Evolutionary conservation across 1,140 invertebrate genomes (phyloP), one percentile per base, ranked within the genome.

Genomic region (Rhynchophorus ferrugineus): DNA sequence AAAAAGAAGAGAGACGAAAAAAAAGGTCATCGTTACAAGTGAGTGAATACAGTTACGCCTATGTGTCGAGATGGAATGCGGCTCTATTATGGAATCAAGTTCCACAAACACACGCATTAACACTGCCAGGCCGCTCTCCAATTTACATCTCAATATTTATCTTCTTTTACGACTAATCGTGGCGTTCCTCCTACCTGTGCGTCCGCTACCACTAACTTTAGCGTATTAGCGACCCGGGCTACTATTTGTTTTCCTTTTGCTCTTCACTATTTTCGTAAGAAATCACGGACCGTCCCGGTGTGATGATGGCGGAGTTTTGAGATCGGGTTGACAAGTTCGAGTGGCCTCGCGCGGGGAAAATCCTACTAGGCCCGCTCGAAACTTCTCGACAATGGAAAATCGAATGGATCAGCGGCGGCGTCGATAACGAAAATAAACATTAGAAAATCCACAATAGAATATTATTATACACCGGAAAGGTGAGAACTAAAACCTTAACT

Each of bases 141-240:
- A 64, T 64, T 64, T 64, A 64, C 62, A 64, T 62, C 62, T 64
- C 62, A 62, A 64, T 62, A 60, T 64, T 62, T 62, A 57, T 61
- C 53, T 49, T 47, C 49, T 59, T 64, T 64, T 62, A 62, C 57
- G 49, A 61, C 52, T 54, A 54, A 55, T 54, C 51, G 51, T 33
- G 34, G 35, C 13, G 50, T 11, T 33, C 50, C 43, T 45, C 44
- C 38, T 54, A 54, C 51, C 51, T 54, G 51, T 18, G 19, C 51
- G 42, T 44, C 49, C 35, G 50, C 38, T 14, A 6, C 38, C 38
- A 3, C 16, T 11, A 18, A 17, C 43, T 34, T 16, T 18, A 33
- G 21, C 21, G 24, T 29, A 11, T 29, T 29, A 29, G 5, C 5
- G 5, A 29, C 24, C n/a, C n/a, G n/a, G 24, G 24, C 24, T 11